Evolutionary conservation across 2,888 invertebrate genomes (phyloP), one percentile per base, ranked within the genome.

Genomic region (Dryadula phaetusa): DNA sequence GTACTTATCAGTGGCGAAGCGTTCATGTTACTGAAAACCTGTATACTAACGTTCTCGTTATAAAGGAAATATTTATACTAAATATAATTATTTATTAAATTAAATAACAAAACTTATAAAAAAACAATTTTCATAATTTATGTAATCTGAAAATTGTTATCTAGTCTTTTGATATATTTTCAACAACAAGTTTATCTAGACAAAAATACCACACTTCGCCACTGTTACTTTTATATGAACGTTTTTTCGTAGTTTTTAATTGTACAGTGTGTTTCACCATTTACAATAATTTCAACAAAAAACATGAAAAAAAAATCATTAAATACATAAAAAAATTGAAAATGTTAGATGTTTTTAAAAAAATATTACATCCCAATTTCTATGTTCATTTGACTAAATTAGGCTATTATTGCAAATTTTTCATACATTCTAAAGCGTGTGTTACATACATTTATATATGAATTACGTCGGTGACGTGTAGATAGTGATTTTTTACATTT

Each of bases 401-500:
- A 40, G 22, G n/a, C 16, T 22, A 22, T 16, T n/a, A 4, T 56
- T 22, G n/a, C 56, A 22, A 60, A 8, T 44, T 32, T 12, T 44
- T 18, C 44, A 18, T 44, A 44, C 4, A 60, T 44, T 32, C 18
- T 18, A 3, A 32, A 12, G 7, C 14, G 14, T 46, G 18, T 32
- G 12, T 60, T 60, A 28, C n/a, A 58, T n/a, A n/a, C n/a, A n/a
- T n/a, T n/a, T n/a, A n/a, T n/a, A n/a, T n/a, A n/a, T n/a, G n/a
- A n/a, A n/a, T n/a, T n/a, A 66, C 58, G 34, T 62, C 62, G 58
- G 37, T 62, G 28, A 67, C 67, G 67, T 76, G 77, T 79, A 79
- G 73, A 76, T 85, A 87, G 85, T 82, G 81, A 82, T 84, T 84
- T 60, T 82, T 86, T 86, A 82, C 86, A 87, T 88, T 89, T 91